Conservation (phyloP, 2,113 vertebrate species). For the Stigmatopora argus region DNA sequence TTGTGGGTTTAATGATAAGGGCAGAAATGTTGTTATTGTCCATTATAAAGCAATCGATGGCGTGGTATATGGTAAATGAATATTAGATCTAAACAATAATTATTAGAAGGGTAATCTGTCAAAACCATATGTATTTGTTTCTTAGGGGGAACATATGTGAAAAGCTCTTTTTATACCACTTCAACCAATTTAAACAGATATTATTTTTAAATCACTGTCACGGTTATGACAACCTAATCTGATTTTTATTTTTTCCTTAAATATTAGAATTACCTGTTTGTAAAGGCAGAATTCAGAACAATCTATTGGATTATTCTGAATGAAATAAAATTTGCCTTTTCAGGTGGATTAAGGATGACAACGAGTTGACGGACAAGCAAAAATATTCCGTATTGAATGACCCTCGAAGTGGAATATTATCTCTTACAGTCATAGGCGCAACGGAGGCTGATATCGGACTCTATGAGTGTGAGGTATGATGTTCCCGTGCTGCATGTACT, state of each 20-base stretch:
- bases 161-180: too few relatives aligned
- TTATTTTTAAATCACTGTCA: too few relatives aligned
- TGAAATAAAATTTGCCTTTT: conserved; percentile 1
- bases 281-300: not conserved
- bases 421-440: conserved; percentile 76
- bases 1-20: not conserved
- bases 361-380: conserved; percentile 65
- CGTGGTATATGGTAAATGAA: not conserved
- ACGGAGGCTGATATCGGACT: conserved; percentile 79
- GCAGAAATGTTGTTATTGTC: not conserved
- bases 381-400: conserved; percentile 80
- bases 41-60: not conserved
- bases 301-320: not conserved
- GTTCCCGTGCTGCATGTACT: not conserved
- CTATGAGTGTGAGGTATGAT: conserved; percentile 88
- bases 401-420: conserved; percentile 75
- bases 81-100: not conserved
- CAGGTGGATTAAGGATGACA: conserved; percentile 87
- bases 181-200: too few relatives aligned
- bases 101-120: too few relatives aligned
- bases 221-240: not conserved
- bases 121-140: too few relatives aligned
- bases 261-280: not conserved
- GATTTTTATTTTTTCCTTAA: not conserved
- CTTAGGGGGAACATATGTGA: too few relatives aligned